These are phyloP conservation scores for Drosophila setifemur DNA, from an alignment of 1,140 invertebrate species.

Conservation along the genomic window DNA sequence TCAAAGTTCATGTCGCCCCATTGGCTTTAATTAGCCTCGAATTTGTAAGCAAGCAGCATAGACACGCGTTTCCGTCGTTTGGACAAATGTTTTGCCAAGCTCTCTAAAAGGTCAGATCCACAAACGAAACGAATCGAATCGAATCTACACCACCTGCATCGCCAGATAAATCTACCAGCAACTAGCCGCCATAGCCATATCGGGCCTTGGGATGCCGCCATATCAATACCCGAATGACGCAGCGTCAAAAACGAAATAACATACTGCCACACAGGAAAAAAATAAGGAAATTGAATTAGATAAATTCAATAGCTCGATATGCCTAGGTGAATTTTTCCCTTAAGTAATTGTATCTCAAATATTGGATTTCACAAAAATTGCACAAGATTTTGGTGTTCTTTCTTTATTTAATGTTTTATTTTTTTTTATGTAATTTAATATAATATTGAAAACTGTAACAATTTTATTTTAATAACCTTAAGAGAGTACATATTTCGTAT, in stretches of 20 bases:
- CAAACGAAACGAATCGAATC: conserved; percentile 11
- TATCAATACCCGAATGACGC: conserved; percentile 74
- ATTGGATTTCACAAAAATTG: no score
- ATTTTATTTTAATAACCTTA: no score
- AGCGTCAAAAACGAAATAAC: conserved; percentile 65
- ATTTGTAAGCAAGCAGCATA: conserved; percentile 57
- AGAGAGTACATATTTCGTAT: no score
- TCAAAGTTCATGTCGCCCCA: conserved; percentile 38
- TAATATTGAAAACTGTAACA: no score
- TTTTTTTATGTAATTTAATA: no score
- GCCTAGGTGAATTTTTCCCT: no score
- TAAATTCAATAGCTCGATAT: no score
- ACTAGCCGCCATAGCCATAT: conserved; percentile 38
- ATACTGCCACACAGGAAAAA: neutral
- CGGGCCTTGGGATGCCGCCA: conserved; percentile 52
- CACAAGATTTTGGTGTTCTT: no score
- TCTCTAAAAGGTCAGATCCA: conserved; percentile 66
- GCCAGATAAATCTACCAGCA: conserved; percentile 8
- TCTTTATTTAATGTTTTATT: no score
- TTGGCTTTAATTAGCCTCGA: conserved; percentile 46
- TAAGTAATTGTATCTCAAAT: no score
- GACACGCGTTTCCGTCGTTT: conserved; percentile 72
- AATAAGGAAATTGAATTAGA: neutral
- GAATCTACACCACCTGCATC: conserved; percentile 61
- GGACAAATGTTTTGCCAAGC: conserved; percentile 74